These are phyloP conservation scores for Phainopepla nitens DNA, from an alignment of 2,113 vertebrate species.

Conservation along the genomic window DNA sequence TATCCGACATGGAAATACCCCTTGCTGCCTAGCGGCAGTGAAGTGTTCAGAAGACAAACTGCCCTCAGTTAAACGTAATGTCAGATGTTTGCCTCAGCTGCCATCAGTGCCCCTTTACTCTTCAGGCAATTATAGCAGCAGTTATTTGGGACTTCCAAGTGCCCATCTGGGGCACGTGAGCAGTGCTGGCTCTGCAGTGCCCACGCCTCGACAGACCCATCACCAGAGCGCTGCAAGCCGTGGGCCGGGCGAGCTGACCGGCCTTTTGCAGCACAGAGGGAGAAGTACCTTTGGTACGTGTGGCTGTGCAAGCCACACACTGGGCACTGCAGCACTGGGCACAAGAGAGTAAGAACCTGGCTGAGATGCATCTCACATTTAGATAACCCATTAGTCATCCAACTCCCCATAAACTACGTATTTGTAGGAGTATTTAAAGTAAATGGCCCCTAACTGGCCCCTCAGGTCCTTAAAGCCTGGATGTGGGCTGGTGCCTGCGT, in stretches of 20 bases:
- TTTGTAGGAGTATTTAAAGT: neutral
- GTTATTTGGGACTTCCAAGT: neutral
- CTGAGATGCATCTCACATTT: neutral
- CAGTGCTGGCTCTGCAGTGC: neutral
- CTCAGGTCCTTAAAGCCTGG: neutral
- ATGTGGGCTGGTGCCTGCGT: neutral
- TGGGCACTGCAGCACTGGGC: neutral
- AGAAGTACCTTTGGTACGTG: neutral
- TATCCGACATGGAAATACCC: neutral
- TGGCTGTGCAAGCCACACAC: neutral
- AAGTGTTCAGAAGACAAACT: neutral
- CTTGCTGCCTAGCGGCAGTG: neutral
- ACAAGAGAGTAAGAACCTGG: neutral
- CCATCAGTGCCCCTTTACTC: neutral
- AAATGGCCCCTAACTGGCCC: neutral
- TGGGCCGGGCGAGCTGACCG: fast-evolving
- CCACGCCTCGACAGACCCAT: fast-evolving
- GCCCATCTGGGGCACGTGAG: neutral
- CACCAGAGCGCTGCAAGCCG: neutral
- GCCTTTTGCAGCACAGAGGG: neutral
- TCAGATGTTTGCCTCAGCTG: neutral
- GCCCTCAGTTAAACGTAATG: neutral
- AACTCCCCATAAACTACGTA: neutral
- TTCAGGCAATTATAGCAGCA: neutral
- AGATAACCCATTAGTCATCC: neutral